Evolutionary conservation across 2,888 invertebrate genomes (phyloP).

Genomic region (Eutolmus rufibarbis): DNA sequence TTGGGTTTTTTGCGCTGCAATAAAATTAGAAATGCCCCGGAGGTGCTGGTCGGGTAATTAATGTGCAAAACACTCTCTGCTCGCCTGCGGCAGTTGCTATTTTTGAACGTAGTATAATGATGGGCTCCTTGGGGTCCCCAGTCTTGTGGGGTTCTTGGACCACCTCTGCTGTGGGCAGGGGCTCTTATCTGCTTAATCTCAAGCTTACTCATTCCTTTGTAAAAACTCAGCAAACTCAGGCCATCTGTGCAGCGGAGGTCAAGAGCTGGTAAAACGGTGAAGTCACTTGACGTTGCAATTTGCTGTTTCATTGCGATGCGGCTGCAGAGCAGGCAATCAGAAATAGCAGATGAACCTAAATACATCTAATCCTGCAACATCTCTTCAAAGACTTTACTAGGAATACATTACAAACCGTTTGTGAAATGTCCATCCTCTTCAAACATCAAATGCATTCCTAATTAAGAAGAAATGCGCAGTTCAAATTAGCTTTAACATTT

Average conservation of each 20-base stretch:
- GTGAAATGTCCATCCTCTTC: background rate
- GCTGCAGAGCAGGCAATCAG: background rate
- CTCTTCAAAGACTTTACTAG: background rate
- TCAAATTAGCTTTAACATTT: background rate
- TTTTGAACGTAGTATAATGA: background rate
- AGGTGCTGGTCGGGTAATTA: background rate
- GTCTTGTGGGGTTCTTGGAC: background rate
- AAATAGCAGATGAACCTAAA: background rate
- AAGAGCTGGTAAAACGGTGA: background rate
- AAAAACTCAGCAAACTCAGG: background rate
- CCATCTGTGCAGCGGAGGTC: background rate
- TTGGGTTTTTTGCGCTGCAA: background rate
- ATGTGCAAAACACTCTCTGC: background rate
- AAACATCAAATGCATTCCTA: background rate
- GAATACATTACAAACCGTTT: no score
- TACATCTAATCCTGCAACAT: background rate
- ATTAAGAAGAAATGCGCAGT: background rate
- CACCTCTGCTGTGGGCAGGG: background rate
- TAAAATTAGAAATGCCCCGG: background rate
- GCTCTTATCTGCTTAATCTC: background rate
- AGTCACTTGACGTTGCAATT: background rate
- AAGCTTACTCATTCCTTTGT: background rate
- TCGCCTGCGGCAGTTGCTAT: background rate
- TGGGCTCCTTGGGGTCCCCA: background rate
- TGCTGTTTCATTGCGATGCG: background rate